phyloP scores from a whole-genome alignment of 2,113 vertebrate genomes.

The Macheiramphus alcinus region DNA sequence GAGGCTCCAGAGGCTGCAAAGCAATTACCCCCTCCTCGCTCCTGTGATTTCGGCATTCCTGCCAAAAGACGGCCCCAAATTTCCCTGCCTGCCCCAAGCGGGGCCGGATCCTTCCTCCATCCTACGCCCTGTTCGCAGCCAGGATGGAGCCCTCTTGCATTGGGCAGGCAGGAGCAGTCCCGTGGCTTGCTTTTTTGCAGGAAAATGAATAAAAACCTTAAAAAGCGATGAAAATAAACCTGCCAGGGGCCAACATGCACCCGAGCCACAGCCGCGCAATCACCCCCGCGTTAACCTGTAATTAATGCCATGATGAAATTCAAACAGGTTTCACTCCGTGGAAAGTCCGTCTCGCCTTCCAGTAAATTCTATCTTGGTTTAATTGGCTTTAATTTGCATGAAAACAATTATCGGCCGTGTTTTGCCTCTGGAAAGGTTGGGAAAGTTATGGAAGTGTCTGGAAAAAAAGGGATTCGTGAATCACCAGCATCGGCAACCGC shows the following conservation, averaged over 20 bases:
- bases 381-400: slow-evolving; percentile 27
- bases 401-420: not conserved
- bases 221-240: not conserved
- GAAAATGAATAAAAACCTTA: not conserved
- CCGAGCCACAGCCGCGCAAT: not conserved
- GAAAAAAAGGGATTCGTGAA: not conserved
- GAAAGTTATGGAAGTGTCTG: slow-evolving; percentile 24
- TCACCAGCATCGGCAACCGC: not conserved
- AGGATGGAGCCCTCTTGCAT: not conserved
- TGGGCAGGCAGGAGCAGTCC: not conserved
- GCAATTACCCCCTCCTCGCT: not conserved
- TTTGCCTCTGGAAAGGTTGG: slow-evolving; percentile 6
- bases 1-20: not conserved
- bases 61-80: not conserved
- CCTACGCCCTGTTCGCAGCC: rapidly evolving
- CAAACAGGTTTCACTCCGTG: not conserved
- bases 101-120: not conserved
- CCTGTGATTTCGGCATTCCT: not conserved
- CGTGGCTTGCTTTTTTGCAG: rapidly evolving
- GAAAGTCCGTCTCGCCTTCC: not conserved
- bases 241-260: not conserved
- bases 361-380: not conserved
- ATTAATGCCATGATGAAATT: not conserved
- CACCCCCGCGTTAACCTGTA: not conserved
- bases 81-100: not conserved